These are phyloP conservation scores for Onthophagus taurus DNA, from an alignment of 1,140 invertebrate genomes.

Conservation along the genomic window DNA sequence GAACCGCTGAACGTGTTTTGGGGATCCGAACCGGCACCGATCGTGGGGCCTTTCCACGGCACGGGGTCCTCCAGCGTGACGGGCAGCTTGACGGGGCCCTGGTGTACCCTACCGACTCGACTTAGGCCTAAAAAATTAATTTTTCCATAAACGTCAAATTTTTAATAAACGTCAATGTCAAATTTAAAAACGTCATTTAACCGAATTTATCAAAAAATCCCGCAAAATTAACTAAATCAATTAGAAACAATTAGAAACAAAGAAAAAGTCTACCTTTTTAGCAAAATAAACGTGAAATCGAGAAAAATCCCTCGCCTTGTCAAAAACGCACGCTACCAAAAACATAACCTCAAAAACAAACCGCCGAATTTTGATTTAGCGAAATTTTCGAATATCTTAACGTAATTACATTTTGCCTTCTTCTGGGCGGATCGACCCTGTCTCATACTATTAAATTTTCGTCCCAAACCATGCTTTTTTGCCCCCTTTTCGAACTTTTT, in stretches of 20 bases:
- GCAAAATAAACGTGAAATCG: neutral
- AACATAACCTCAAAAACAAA: too few relatives aligned
- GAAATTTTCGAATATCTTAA: too few relatives aligned
- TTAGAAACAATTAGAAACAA: slow-evolving; percentile 1
- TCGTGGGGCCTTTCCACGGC: slow-evolving; percentile 56
- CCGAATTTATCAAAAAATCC: slow-evolving; percentile 7
- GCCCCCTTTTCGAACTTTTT: too few relatives aligned
- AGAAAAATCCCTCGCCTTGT: too few relatives aligned
- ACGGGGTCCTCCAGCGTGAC: slow-evolving; percentile 60
- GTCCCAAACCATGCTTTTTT: too few relatives aligned
- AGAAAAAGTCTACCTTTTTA: neutral
- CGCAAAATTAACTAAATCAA: neutral
- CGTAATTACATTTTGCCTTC: slow-evolving; percentile 46
- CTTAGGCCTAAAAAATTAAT: slow-evolving; percentile 49
- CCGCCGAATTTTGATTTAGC: too few relatives aligned
- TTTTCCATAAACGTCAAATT: slow-evolving; percentile 1
- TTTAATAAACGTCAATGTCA: neutral
- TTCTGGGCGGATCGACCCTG: slow-evolving; percentile 42
- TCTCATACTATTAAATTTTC: too few relatives aligned
- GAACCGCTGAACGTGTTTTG: slow-evolving; percentile 49
- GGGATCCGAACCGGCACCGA: slow-evolving; percentile 51
- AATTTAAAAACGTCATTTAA: neutral
- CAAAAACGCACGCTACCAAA: slow-evolving; percentile 8
- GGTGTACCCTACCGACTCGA: slow-evolving; percentile 52
- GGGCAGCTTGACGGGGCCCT: slow-evolving; percentile 51